A percentile compares a stretch with the other conserved stretches of the same genome.
phyloP scores from a whole-genome alignment of 2,113 vertebrate species.

The Neodon shergylaensis region DNA sequence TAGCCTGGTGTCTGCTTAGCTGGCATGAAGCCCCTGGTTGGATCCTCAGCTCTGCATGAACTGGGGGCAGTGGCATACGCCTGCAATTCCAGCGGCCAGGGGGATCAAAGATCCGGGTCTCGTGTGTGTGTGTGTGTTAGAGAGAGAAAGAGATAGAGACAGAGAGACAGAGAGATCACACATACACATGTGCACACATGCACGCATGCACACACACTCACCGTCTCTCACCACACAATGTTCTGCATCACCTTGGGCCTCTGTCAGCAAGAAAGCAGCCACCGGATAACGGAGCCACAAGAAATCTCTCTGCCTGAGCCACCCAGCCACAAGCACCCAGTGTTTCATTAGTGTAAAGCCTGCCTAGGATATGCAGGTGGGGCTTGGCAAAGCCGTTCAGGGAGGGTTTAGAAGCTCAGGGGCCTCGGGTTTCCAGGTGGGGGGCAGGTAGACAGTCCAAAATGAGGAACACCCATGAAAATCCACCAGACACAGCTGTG shows the following conservation, averaged over 20 bases:
- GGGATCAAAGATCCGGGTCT: neutral
- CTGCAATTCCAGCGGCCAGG: neutral
- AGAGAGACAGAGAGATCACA: too few species aligned
- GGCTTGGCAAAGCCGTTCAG: neutral
- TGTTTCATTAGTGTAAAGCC: neutral
- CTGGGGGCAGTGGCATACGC: neutral
- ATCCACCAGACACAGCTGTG: neutral
- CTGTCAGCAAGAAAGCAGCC: too few species aligned
- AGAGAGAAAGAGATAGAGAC: too few species aligned
- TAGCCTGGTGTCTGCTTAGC: neutral
- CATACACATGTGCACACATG: too few species aligned
- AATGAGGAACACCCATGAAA: neutral
- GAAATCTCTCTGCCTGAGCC: neutral
- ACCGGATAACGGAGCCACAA: neutral
- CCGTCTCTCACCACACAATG: neutral
- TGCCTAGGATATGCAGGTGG: accelerated
- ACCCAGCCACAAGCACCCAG: neutral
- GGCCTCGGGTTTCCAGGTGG: neutral
- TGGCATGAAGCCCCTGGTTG: neutral
- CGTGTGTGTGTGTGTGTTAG: too few species aligned
- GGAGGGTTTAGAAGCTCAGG: too few species aligned
- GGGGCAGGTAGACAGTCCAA: too few species aligned
- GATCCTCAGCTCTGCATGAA: neutral
- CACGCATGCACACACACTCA: neutral
- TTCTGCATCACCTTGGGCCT: neutral